Percentiles rank a stretch among this genome's conserved stretches.
These are phyloP conservation scores for Pachliopta kotzebuea DNA, from an alignment of 2,888 invertebrate genomes.

Conservation along the genomic window DNA sequence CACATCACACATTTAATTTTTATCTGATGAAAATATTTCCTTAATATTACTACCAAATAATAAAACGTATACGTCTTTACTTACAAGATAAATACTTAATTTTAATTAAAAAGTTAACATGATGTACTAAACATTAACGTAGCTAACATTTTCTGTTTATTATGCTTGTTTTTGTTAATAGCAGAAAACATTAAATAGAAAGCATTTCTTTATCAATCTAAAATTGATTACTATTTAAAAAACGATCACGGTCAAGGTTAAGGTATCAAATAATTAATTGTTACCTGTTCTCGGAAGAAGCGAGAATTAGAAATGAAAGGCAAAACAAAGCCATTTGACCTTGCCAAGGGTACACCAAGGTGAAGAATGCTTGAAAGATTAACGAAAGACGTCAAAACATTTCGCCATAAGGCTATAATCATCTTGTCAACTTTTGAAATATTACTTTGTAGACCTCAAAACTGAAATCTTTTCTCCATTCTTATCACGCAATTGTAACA, in stretches of 20 bases:
- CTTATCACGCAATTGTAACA: constrained; percentile 39
- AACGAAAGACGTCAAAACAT: constrained; percentile 53
- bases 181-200: neutral
- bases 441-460: constrained; percentile 44
- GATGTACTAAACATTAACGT: no score
- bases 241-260: constrained; percentile 4
- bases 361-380: constrained; percentile 63
- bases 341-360: constrained; percentile 54
- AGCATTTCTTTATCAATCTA: neutral
- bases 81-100: no score
- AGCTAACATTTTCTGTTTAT: neutral
- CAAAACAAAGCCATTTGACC: constrained; percentile 28
- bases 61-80: no score
- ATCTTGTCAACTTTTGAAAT: constrained; percentile 68
- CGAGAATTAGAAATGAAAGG: constrained; percentile 29
- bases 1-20: no score
- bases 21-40: no score
- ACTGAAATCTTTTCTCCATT: constrained; percentile 43
- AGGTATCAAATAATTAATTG: neutral
- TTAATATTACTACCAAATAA: no score
- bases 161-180: neutral
- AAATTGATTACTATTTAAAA: neutral
- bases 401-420: constrained; percentile 55
- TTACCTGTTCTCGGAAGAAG: neutral
- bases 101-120: no score